Percentiles rank a stretch among this genome's conserved stretches.
These are phyloP conservation scores for Drosophila austrosaltans DNA, from an alignment of 2,888 invertebrate genomes.

Conservation along the genomic window DNA sequence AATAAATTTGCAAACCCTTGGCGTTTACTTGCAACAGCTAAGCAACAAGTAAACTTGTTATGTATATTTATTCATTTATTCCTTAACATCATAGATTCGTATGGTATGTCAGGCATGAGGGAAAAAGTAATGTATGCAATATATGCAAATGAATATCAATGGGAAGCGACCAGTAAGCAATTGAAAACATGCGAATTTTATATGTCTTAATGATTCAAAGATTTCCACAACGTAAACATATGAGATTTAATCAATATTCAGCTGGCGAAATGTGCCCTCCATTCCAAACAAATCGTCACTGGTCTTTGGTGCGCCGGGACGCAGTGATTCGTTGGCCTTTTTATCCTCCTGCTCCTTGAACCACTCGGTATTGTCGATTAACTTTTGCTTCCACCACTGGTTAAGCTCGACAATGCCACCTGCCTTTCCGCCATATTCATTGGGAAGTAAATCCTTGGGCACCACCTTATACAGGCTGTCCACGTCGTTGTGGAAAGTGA, in stretches of 20 bases:
- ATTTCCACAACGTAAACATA: slow-evolving; percentile 34
- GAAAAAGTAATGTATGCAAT: slow-evolving; percentile 29
- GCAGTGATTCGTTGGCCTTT: slow-evolving; percentile 91
- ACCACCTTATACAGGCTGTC: slow-evolving; percentile 91
- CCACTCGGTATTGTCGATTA: slow-evolving; percentile 91
- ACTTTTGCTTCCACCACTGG: slow-evolving; percentile 90
- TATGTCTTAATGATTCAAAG: slow-evolving; percentile 44
- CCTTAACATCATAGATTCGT: slow-evolving; percentile 53
- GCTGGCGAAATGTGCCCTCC: slow-evolving; percentile 93
- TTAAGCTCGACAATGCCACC: slow-evolving; percentile 89
- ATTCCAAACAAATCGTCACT: slow-evolving; percentile 94
- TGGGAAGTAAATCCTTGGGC: slow-evolving; percentile 91
- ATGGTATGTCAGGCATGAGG: slow-evolving; percentile 57
- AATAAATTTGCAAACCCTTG: no score
- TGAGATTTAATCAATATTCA: slow-evolving; percentile 88
- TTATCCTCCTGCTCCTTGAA: slow-evolving; percentile 91
- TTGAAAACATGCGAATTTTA: slow-evolving; percentile 19
- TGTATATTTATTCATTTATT: slow-evolving; percentile 51
- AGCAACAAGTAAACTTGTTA: not conserved
- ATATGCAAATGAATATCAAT: slow-evolving; percentile 19
- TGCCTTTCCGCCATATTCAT: slow-evolving; percentile 92
- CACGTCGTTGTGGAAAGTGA: slow-evolving; percentile 90
- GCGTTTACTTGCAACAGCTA: not conserved
- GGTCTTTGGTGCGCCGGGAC: slow-evolving; percentile 93
- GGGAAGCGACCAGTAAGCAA: slow-evolving; percentile 67